Conservation (phyloP, 1,140 invertebrate genomes). For the Drosophila kohkoa region DNA sequence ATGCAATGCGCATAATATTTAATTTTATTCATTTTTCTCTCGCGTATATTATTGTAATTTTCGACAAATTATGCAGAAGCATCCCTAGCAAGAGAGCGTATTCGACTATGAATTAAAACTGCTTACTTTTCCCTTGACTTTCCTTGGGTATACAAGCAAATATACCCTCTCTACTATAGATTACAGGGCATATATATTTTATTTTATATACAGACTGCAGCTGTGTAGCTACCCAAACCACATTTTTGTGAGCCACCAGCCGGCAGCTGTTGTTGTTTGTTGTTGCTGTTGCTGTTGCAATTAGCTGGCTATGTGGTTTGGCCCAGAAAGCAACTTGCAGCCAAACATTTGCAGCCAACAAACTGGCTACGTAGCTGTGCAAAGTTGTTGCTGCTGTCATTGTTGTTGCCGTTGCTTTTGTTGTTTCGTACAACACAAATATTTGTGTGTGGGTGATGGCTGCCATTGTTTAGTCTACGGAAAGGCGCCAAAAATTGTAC, state of each 20-base stretch:
- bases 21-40: constrained; percentile 46
- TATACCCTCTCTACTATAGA: background rate
- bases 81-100: background rate
- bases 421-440: constrained; percentile 42
- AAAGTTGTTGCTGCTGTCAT: constrained; percentile 31
- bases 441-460: constrained; percentile 57
- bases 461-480: constrained; percentile 61
- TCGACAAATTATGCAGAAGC: constrained; percentile 27
- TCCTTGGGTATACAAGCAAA: background rate
- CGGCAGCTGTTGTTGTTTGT: constrained; percentile 44
- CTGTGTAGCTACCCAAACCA: constrained; percentile 58
- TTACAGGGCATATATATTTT: constrained; percentile 18
- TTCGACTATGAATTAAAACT: background rate
- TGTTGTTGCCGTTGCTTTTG: constrained; percentile 19
- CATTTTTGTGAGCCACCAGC: constrained; percentile 60
- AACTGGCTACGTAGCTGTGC: constrained; percentile 55
- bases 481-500: constrained; percentile 71
- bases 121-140: background rate
- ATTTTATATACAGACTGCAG: constrained; percentile 27
- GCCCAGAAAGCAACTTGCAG: constrained; percentile 75
- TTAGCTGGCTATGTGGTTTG: constrained; percentile 77
- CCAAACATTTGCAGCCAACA: constrained; percentile 53
- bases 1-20: constrained; percentile 61
- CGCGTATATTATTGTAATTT: constrained; percentile 31
- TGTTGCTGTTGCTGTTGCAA: constrained; percentile 60